Evolutionary conservation across 2,888 invertebrate species (phyloP).

Genomic region (Euzetes globulus): DNA sequence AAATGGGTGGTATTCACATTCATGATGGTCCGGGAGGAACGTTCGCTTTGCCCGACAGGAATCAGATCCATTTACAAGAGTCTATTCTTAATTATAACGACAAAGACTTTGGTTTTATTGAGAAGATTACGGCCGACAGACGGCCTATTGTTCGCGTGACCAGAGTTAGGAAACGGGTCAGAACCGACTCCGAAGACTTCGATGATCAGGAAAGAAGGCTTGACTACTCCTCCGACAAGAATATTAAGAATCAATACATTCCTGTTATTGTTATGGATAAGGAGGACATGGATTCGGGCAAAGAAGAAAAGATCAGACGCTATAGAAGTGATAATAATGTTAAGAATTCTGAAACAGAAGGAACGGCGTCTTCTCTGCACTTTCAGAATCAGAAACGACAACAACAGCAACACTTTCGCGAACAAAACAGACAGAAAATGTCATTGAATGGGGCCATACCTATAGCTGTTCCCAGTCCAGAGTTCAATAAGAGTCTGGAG

Average conservation of each 20-base stretch:
- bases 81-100: neutral
- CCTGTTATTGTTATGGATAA: conserved; percentile 15
- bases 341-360: neutral
- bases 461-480: neutral
- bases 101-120: neutral
- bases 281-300: neutral
- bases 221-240: neutral
- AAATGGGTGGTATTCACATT: conserved; percentile 42
- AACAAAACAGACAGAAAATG: neutral
- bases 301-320: conserved; percentile 1
- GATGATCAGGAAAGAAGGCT: neutral
- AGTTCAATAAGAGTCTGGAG: neutral
- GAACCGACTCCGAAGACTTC: neutral
- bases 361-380: neutral
- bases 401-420: conserved; percentile 24
- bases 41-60: conserved; percentile 30
- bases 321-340: neutral
- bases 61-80: conserved; percentile 7
- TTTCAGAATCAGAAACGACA: conserved; percentile 18
- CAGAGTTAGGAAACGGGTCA: neutral
- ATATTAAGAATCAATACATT: conserved; percentile 16
- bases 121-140: neutral
- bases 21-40: conserved; percentile 40
- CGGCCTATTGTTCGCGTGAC: neutral
- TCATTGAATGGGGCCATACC: neutral